These are phyloP conservation scores for Atrina japonica DNA, from an alignment of 2,888 invertebrate genomes.

Conservation along the genomic window DNA sequence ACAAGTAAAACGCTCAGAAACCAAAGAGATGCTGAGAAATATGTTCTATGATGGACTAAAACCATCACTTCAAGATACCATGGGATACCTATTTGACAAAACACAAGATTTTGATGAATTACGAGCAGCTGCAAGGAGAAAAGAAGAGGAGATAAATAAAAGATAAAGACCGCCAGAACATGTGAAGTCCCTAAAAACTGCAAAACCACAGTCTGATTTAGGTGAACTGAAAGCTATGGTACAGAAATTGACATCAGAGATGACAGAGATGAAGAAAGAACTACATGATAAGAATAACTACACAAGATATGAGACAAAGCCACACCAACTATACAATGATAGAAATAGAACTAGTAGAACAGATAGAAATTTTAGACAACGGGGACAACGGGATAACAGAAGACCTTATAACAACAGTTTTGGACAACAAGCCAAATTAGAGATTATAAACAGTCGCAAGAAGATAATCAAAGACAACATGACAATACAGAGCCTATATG, in stretches of 20 bases:
- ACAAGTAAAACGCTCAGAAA: background rate
- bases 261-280: background rate
- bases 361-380: background rate
- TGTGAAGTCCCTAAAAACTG: background rate
- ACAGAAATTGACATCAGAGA: constrained; percentile 6
- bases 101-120: constrained; percentile 8
- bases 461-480: background rate
- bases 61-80: constrained; percentile 1
- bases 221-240: constrained; percentile 10
- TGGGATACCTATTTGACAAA: constrained; percentile 4
- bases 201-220: background rate
- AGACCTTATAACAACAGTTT: background rate
- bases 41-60: background rate
- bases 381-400: background rate
- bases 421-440: background rate
- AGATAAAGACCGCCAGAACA: background rate
- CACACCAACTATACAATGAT: background rate
- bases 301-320: background rate
- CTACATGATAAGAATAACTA: background rate
- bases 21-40: background rate
- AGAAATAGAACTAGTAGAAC: too few species aligned
- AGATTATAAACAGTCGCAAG: background rate
- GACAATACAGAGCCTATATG: background rate
- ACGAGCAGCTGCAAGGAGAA: background rate
- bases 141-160: background rate